Evolutionary conservation across 2,113 vertebrate species (phyloP).

Genomic region (Cyphomyrus discorhynchus): DNA sequence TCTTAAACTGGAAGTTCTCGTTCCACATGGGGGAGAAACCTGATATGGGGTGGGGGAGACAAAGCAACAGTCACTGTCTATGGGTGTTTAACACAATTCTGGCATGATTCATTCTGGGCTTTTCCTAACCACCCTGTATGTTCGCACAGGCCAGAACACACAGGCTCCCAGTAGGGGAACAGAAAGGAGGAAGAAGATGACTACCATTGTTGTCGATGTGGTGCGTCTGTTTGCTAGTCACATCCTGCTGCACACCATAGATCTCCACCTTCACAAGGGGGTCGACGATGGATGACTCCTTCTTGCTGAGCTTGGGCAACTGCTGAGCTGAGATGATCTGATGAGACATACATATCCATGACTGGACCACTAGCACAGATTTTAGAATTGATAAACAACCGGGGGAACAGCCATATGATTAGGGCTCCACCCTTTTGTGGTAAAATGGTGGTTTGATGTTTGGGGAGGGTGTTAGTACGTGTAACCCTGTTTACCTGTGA

Average conservation of each 20-base stretch:
- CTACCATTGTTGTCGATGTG: slow-evolving; percentile 79
- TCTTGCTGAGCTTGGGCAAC: slow-evolving; percentile 82
- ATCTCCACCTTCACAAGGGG: slow-evolving; percentile 80
- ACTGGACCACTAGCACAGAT: too few species aligned
- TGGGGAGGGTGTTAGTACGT: neutral
- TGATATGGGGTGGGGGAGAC: slow-evolving; percentile 25
- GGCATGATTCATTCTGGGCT: neutral
- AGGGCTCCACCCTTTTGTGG: neutral
- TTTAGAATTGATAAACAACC: neutral
- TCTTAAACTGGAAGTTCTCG: slow-evolving; percentile 71
- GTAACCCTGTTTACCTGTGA: neutral
- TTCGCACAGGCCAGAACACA: neutral
- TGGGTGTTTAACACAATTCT: neutral
- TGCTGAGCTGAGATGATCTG: slow-evolving; percentile 92
- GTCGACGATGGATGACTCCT: slow-evolving; percentile 78
- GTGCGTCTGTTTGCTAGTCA: slow-evolving; percentile 59
- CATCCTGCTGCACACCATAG: slow-evolving; percentile 68
- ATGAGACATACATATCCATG: neutral
- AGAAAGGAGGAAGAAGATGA: neutral
- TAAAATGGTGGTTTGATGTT: neutral
- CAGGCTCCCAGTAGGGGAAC: neutral
- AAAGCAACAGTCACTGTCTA: neutral
- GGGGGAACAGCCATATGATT: neutral
- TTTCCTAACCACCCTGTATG: neutral
- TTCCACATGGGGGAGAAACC: slow-evolving; percentile 89